Percentiles rank a stretch among this genome's conserved stretches.
These are phyloP conservation scores for Zalophus californianus DNA, from an alignment of 2,797 vertebrate species.

Conservation along the genomic window DNA sequence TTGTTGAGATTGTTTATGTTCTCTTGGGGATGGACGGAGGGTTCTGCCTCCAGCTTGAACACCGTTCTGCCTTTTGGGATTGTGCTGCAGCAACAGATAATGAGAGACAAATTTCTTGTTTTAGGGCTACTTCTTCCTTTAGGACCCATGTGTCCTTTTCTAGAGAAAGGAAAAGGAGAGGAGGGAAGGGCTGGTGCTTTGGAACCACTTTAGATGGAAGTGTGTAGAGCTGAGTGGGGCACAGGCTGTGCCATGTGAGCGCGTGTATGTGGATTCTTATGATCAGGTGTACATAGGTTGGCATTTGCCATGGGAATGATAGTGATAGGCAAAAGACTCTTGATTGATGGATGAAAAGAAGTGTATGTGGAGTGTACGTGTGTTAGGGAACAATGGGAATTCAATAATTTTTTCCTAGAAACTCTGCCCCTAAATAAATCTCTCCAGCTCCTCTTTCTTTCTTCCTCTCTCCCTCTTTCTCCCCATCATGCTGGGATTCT, in stretches of 20 bases:
- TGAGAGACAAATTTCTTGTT: background rate
- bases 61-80: background rate
- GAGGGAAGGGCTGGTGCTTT: background rate
- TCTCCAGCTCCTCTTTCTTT: background rate
- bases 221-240: background rate
- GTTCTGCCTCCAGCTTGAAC: background rate
- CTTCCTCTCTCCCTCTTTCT: background rate
- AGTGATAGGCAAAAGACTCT: background rate
- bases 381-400: background rate
- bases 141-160: background rate
- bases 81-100: background rate
- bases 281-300: background rate
- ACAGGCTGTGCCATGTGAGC: accelerated
- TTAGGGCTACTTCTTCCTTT: background rate
- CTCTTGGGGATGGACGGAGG: background rate
- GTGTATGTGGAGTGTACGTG: background rate
- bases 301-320: background rate
- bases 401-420: background rate
- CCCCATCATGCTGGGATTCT: background rate
- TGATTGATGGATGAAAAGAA: background rate
- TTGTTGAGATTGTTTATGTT: background rate
- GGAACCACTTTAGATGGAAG: background rate
- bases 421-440: background rate
- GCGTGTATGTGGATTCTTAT: background rate
- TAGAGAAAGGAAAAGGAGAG: background rate